These are phyloP conservation scores for Agrochola lychnidis DNA, from an alignment of 2,888 invertebrate species.

Conservation along the genomic window DNA sequence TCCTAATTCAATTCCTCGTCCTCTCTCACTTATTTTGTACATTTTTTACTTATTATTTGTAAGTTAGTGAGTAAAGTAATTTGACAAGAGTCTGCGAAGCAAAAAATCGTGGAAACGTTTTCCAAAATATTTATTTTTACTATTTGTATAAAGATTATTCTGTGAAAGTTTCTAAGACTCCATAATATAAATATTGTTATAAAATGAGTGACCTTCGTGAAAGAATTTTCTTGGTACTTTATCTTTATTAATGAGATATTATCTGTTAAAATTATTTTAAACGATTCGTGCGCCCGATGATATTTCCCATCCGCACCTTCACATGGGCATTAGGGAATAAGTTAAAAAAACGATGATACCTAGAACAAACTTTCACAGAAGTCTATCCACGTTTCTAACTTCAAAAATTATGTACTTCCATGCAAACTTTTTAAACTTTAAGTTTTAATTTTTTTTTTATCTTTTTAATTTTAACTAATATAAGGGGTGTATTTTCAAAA, in stretches of 20 bases:
- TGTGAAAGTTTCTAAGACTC: neutral
- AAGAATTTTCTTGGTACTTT: neutral
- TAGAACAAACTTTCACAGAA: neutral
- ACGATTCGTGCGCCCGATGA: neutral
- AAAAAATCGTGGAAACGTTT: neutral
- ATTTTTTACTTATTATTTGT: conserved; percentile 18
- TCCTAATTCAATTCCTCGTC: conserved; percentile 42
- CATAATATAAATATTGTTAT: neutral
- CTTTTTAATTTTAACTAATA: too few relatives aligned
- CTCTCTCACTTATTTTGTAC: conserved; percentile 8
- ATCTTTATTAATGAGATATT: neutral
- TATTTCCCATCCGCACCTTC: neutral
- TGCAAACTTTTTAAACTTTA: too few relatives aligned
- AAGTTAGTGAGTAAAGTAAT: conserved; percentile 12
- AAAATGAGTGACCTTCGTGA: neutral
- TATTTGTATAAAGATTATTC: neutral
- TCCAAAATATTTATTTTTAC: neutral
- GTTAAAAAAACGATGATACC: neutral
- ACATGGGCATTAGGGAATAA: too few relatives aligned
- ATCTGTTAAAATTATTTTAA: neutral
- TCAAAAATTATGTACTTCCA: neutral
- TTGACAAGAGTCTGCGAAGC: neutral
- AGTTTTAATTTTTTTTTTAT: too few relatives aligned
- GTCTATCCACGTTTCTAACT: neutral
- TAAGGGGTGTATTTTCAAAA: neutral